Evolutionary conservation across 2,888 invertebrate species (phyloP).

Genomic region (Lordiphosa andalusiaca): DNA sequence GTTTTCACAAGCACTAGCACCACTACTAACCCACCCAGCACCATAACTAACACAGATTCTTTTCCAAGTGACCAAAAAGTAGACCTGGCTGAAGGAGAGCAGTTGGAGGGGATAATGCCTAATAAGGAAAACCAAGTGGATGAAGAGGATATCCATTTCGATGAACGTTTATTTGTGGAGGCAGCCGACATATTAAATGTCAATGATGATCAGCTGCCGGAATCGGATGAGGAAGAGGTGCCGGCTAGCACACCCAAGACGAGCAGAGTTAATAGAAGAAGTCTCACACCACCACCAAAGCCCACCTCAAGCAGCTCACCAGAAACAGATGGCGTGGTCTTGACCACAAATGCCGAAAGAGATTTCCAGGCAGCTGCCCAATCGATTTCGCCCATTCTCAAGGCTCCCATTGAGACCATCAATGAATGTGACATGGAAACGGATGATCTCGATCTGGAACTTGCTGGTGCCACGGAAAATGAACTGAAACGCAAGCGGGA

Average conservation of each 20-base stretch:
- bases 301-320: conserved; percentile 29
- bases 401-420: conserved; percentile 45
- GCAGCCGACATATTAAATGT: conserved; percentile 37
- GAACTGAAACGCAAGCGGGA: conserved; percentile 79
- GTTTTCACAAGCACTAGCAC: conserved; percentile 78
- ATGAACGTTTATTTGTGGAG: conserved; percentile 71
- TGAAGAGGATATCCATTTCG: conserved; percentile 66
- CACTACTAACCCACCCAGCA: conserved; percentile 51
- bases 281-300: conserved; percentile 20
- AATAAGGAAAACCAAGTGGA: conserved; percentile 22
- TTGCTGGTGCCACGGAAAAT: conserved; percentile 71
- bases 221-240: conserved; percentile 51
- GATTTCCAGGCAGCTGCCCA: conserved; percentile 44
- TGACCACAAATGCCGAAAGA: conserved; percentile 40
- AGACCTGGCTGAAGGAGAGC: conserved; percentile 1
- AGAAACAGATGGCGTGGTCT: conserved; percentile 36
- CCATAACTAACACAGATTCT: conserved; percentile 28
- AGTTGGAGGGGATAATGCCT: conserved; percentile 6
- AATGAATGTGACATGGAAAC: conserved; percentile 58
- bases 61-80: conserved; percentile 11
- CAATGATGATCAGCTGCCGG: conserved; percentile 51
- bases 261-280: conserved; percentile 19
- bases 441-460: conserved; percentile 44
- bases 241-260: conserved; percentile 58
- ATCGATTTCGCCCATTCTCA: conserved; percentile 78